A percentile compares a stretch with the other conserved stretches of the same genome.
These are phyloP conservation scores for Perca fluviatilis DNA, from an alignment of 2,113 vertebrate species.

Conservation along the genomic window DNA sequence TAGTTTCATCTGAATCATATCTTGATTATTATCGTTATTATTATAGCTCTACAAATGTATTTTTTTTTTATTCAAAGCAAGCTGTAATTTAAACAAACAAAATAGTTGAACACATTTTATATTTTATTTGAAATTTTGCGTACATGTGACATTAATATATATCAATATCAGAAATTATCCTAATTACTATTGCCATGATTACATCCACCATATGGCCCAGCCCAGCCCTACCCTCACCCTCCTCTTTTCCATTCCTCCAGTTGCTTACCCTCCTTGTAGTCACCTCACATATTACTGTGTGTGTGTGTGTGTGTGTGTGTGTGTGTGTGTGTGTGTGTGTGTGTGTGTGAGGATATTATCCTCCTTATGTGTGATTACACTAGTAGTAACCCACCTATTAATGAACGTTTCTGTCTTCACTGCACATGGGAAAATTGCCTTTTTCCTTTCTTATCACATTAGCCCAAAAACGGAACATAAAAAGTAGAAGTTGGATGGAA, in stretches of 20 bases:
- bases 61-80: background rate
- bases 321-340: background rate
- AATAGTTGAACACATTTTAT: background rate
- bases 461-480: conserved; percentile 59
- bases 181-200: background rate
- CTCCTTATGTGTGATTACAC: background rate
- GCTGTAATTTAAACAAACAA: background rate
- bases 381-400: conserved; percentile 18
- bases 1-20: background rate
- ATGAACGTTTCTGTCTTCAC: conserved; percentile 52
- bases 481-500: background rate
- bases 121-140: background rate
- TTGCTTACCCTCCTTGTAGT: conserved; percentile 2
- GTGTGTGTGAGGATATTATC: background rate
- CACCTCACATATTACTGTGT: conserved; percentile 2
- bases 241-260: background rate
- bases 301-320: background rate
- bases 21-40: background rate
- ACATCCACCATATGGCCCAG: background rate
- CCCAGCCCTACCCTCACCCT: background rate
- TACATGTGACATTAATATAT: background rate
- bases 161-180: background rate
- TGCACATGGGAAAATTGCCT: conserved; percentile 58
- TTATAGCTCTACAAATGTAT: background rate
- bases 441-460: conserved; percentile 62